A percentile compares a stretch with the other conserved stretches of the same genome.
Evolutionary conservation across 2,797 vertebrate species (phyloP).

Genomic region (Notoglanidium macrostoma): DNA sequence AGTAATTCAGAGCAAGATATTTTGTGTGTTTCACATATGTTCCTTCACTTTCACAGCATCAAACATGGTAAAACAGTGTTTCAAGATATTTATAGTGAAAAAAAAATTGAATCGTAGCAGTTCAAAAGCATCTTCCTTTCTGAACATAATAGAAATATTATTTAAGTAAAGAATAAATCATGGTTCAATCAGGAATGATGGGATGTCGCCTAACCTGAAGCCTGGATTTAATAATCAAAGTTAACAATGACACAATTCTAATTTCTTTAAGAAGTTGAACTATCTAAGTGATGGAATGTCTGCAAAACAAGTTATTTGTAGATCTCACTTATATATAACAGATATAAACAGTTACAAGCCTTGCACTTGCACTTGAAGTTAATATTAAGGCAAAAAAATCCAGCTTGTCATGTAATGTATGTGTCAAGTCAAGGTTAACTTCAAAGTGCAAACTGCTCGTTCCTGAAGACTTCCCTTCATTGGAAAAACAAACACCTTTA

Average conservation of each 20-base stretch:
- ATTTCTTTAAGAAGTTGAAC: neutral
- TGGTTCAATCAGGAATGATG: neutral
- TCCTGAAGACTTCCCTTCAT: neutral
- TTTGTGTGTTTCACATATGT: neutral
- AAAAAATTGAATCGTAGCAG: neutral
- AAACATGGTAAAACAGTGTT: neutral
- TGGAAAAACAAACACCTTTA: neutral
- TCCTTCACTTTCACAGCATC: neutral
- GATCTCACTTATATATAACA: neutral
- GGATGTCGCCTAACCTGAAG: neutral
- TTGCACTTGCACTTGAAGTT: neutral
- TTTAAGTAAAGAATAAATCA: neutral
- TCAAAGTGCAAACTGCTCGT: neutral
- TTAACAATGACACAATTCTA: neutral
- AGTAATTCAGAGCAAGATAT: neutral
- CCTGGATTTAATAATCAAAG: neutral
- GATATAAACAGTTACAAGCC: neutral
- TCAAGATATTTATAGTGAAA: too few relatives aligned
- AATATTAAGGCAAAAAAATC: neutral
- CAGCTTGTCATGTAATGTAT: neutral
- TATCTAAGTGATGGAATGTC: neutral
- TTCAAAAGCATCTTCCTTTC: neutral
- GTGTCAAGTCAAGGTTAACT: too few relatives aligned
- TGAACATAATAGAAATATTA: neutral
- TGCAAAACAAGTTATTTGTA: neutral